A percentile compares a stretch with the other conserved stretches of the same genome.
These are phyloP conservation scores for Torymus aiolomorphi DNA, from an alignment of 2,888 invertebrate species.

Conservation along the genomic window DNA sequence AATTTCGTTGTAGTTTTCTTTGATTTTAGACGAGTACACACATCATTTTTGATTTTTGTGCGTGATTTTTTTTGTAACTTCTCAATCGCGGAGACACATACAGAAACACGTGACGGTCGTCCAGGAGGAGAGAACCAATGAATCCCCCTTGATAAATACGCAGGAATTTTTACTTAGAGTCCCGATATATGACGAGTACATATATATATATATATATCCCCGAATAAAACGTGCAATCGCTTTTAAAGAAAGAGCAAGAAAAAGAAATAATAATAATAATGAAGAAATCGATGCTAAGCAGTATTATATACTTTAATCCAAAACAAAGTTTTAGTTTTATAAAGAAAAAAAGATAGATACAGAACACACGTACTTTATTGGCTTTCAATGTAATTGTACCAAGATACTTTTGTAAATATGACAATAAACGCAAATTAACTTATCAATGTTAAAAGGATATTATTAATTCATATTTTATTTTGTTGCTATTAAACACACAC, in stretches of 20 bases:
- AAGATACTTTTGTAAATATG: conserved; percentile 57
- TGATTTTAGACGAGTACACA: no score
- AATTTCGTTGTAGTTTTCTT: no score
- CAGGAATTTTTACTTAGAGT: conserved; percentile 26
- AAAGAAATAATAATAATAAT: conserved; percentile 2
- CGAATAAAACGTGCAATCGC: conserved; percentile 42
- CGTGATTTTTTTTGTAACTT: no score
- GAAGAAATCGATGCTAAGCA: conserved; percentile 44
- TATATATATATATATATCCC: conserved; percentile 12
- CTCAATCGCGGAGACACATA: no score
- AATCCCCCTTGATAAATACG: conserved; percentile 6
- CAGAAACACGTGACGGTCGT: no score
- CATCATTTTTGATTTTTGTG: no score
- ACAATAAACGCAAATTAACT: conserved; percentile 56
- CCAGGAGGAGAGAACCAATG: no score
- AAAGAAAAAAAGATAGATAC: not conserved
- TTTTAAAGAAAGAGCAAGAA: conserved; percentile 23
- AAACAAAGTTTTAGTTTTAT: conserved; percentile 50
- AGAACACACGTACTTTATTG: conserved; percentile 43
- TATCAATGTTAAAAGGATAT: conserved; percentile 51
- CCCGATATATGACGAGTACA: conserved; percentile 24
- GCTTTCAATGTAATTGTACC: conserved; percentile 56
- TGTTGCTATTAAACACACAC: no score
- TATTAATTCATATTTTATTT: conserved; percentile 41
- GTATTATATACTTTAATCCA: conserved; percentile 53